phyloP scores from a whole-genome alignment of 1,140 invertebrate genomes.

The Leptinotarsa undecemlineata region DNA sequence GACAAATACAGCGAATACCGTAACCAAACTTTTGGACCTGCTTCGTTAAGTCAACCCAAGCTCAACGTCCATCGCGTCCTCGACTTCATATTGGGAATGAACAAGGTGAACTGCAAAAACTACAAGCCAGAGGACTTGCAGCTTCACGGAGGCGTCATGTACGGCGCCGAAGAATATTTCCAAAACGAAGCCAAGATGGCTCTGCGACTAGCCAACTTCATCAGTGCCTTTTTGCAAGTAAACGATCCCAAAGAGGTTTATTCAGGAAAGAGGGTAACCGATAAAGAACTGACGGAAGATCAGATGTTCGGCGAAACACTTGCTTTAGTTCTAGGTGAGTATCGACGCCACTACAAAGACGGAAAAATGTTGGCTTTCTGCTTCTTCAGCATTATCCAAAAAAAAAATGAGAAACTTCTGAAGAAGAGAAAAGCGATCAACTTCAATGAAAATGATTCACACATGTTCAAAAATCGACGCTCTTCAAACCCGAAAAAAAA shows the following conservation, averaged over 20 bases:
- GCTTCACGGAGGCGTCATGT: constrained; percentile 82
- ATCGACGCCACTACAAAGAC: not conserved
- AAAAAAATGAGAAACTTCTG: no score
- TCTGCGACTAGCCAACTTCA: constrained; percentile 90
- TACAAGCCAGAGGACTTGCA: constrained; percentile 71
- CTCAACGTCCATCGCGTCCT: constrained; percentile 77
- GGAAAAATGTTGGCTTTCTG: no score
- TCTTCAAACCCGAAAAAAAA: no score
- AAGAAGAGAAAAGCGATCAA: no score
- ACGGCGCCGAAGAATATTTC: constrained; percentile 85
- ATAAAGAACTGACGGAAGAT: constrained; percentile 87
- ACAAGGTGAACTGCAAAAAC: constrained; percentile 71
- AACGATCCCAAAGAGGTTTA: constrained; percentile 94
- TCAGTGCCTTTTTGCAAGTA: constrained; percentile 91
- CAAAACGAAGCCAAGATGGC: constrained; percentile 96
- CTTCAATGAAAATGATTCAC: no score
- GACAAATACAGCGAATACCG: constrained; percentile 75
- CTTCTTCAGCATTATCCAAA: no score
- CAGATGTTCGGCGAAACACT: constrained; percentile 94
- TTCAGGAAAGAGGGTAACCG: constrained; percentile 85
- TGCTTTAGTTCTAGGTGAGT: constrained; percentile 72
- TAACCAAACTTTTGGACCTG: constrained; percentile 68
- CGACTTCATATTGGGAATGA: constrained; percentile 76
- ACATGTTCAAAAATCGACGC: no score
- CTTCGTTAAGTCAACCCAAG: constrained; percentile 65